These are phyloP conservation scores for Hippolais icterina DNA, from an alignment of 2,113 vertebrate species.

Conservation along the genomic window DNA sequence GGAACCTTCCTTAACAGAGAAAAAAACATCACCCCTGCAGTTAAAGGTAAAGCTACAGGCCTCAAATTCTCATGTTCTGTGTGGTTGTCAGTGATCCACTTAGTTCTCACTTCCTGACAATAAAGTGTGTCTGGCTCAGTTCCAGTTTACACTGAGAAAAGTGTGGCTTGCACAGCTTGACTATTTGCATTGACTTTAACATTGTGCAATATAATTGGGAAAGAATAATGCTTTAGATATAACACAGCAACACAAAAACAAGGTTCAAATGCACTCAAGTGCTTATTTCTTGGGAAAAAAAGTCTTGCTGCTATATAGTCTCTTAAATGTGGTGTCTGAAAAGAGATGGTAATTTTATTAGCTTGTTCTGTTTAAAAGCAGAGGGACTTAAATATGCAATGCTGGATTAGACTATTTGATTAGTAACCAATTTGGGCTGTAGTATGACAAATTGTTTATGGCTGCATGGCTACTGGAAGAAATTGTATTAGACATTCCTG, in stretches of 20 bases:
- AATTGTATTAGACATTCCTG: background rate
- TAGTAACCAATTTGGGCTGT: background rate
- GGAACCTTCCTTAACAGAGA: background rate
- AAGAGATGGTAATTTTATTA: background rate
- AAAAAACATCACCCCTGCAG: background rate
- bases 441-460: background rate
- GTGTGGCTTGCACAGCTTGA: background rate
- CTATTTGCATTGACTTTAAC: background rate
- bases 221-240: background rate
- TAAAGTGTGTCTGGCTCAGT: background rate
- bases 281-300: background rate
- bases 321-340: background rate
- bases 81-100: background rate
- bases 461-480: background rate
- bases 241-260: background rate
- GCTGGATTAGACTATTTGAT: background rate
- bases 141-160: background rate
- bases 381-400: background rate
- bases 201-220: background rate
- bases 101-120: background rate
- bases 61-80: background rate
- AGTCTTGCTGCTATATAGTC: background rate
- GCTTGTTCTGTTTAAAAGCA: background rate
- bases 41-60: background rate
- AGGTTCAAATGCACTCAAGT: background rate